These are phyloP conservation scores for Eremobia ochroleuca DNA, from an alignment of 2,888 invertebrate species.

Conservation along the genomic window DNA sequence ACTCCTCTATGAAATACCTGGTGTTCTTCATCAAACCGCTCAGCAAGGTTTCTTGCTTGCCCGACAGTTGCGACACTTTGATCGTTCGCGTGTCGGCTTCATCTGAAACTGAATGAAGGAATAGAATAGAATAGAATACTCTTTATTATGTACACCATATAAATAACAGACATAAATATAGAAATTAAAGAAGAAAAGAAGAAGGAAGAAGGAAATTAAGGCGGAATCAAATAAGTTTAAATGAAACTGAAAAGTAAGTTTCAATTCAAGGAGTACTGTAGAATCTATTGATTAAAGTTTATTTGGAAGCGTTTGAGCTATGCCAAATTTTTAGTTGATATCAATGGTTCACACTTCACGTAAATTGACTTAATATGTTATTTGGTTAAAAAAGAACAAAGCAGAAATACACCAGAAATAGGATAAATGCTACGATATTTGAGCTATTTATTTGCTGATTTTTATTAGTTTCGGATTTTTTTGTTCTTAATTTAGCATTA, in stretches of 20 bases:
- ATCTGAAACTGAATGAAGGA: slow-evolving; percentile 77
- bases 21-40: slow-evolving; percentile 91
- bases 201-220: no score
- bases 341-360: neutral
- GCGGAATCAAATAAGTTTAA: neutral
- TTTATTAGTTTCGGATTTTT: neutral
- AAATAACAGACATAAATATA: no score
- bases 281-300: neutral
- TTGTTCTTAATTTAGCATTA: neutral
- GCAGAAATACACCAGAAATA: neutral
- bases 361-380: neutral
- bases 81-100: slow-evolving; percentile 82
- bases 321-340: neutral
- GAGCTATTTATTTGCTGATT: neutral
- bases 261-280: neutral
- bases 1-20: slow-evolving; percentile 71
- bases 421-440: neutral
- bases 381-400: neutral
- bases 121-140: no score
- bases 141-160: no score
- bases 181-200: no score
- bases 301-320: neutral
- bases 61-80: slow-evolving; percentile 82
- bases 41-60: slow-evolving; percentile 84
- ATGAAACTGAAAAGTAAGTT: neutral